These are phyloP conservation scores for Tribolium madens DNA, from an alignment of 1,140 invertebrate species.

Conservation along the genomic window DNA sequence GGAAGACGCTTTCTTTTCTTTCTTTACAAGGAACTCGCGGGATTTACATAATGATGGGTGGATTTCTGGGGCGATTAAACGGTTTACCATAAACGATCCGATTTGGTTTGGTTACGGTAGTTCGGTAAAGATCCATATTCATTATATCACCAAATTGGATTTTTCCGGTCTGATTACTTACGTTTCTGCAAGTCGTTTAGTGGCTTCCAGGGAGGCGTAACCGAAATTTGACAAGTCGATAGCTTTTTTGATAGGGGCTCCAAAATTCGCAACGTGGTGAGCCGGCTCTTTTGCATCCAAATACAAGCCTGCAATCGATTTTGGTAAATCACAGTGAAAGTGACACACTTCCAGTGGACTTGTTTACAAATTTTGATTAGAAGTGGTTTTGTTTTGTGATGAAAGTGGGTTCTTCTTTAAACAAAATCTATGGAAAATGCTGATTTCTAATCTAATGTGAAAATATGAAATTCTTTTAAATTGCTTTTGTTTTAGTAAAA, in stretches of 20 bases:
- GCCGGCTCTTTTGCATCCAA: conserved; percentile 77
- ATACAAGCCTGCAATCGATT: conserved; percentile 70
- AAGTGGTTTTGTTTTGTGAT: background rate
- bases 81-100: background rate
- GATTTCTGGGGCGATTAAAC: background rate
- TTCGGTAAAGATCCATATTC: background rate
- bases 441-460: background rate
- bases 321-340: conserved; percentile 27
- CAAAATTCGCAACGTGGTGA: conserved; percentile 79
- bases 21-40: conserved; percentile 21
- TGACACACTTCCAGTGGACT: background rate
- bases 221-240: conserved; percentile 75
- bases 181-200: conserved; percentile 65
- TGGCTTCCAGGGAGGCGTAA: conserved; percentile 77
- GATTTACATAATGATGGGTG: conserved; percentile 14
- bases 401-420: conserved; percentile 2
- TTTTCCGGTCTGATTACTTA: conserved; percentile 50
- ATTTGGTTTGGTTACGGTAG: background rate
- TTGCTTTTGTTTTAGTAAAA: background rate
- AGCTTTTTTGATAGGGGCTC: conserved; percentile 75
- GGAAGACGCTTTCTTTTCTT: conserved; percentile 34
- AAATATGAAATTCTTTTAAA: background rate
- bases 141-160: background rate
- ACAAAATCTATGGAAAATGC: background rate
- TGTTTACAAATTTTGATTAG: background rate